Percentiles rank a stretch among this genome's conserved stretches.
Conservation (phyloP, 2,113 vertebrate genomes). For the Perccottus glenii region DNA sequence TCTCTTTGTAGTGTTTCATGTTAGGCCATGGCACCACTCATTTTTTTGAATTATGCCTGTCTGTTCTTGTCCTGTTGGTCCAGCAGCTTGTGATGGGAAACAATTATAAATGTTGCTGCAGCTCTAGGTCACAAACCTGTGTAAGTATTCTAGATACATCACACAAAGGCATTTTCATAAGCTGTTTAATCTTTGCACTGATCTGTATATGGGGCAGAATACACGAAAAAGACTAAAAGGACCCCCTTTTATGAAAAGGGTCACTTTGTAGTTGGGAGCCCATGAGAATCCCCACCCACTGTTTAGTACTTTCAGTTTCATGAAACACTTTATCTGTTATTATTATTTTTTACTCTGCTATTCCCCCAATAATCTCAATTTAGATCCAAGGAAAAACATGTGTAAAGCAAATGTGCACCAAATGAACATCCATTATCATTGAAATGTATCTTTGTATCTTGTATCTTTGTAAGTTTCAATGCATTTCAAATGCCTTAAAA, state of each 20-base stretch:
- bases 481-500: no score
- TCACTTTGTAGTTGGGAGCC: slow-evolving; percentile 4
- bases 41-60: slow-evolving; percentile 53
- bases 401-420: not conserved
- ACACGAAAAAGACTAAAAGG: not conserved
- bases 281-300: slow-evolving; percentile 8
- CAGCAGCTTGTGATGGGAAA: slow-evolving; percentile 7
- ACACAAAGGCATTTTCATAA: not conserved
- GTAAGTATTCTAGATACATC: not conserved
- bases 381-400: not conserved
- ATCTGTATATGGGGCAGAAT: not conserved
- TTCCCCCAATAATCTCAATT: slow-evolving; percentile 2
- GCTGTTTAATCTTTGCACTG: not conserved
- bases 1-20: slow-evolving; percentile 61
- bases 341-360: slow-evolving; percentile 4
- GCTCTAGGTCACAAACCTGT: not conserved
- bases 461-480: no score
- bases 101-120: slow-evolving; percentile 2
- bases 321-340: slow-evolving; percentile 8
- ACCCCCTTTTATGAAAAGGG: slow-evolving; percentile 10
- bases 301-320: slow-evolving; percentile 1
- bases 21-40: slow-evolving; percentile 60
- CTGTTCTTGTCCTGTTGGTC: slow-evolving; percentile 29
- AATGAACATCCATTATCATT: no score
- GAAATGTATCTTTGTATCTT: no score